phyloP scores from a whole-genome alignment of 2,113 vertebrate species.

The Varanus komodoensis region DNA sequence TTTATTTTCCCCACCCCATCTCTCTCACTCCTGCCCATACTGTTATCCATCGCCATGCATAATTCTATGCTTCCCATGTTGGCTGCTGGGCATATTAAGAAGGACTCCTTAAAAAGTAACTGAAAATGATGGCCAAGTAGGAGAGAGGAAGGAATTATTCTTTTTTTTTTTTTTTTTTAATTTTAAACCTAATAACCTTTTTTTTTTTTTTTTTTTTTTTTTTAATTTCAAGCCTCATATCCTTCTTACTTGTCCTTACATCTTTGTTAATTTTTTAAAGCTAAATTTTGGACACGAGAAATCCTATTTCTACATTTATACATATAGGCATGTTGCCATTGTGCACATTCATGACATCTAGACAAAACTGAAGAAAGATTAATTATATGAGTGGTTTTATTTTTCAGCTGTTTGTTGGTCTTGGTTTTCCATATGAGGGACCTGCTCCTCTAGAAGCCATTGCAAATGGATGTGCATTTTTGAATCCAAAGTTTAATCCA shows the following conservation, averaged over 20 bases:
- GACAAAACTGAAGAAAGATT: background rate
- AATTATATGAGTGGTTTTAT: conserved; percentile 34
- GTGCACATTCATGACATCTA: conserved; percentile 38
- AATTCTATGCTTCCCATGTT: background rate
- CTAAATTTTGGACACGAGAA: background rate
- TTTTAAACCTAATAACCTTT: background rate
- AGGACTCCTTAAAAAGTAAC: background rate
- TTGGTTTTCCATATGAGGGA: conserved; percentile 97
- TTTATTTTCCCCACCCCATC: background rate
- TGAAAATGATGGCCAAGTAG: background rate
- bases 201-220: background rate
- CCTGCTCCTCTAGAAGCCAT: conserved; percentile 96
- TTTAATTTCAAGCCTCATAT: too few relatives aligned
- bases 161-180: background rate
- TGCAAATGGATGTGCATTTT: conserved; percentile 96
- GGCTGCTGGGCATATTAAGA: background rate
- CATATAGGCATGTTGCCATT: background rate
- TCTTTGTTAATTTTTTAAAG: background rate
- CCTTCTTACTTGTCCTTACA: background rate
- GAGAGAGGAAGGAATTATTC: background rate
- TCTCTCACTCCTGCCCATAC: background rate
- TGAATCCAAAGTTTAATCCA: conserved; percentile 94
- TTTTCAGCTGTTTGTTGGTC: conserved; percentile 94
- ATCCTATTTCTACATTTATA: background rate
- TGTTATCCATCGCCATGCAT: background rate